phyloP scores from a whole-genome alignment of 23 tunicate genomes.

The Trididemnum nubilum region DNA sequence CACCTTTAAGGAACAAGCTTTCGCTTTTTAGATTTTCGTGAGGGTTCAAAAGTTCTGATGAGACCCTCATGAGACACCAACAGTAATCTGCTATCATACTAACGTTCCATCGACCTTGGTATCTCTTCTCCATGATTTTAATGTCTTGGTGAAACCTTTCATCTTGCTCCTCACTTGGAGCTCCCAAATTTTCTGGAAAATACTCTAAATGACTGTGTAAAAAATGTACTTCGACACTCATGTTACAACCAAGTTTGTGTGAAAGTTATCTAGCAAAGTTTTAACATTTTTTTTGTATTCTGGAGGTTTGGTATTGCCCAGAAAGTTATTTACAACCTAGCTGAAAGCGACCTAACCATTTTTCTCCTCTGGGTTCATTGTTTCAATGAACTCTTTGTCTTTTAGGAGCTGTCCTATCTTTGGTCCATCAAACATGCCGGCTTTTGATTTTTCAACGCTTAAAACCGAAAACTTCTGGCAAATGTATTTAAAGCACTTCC shows the following conservation, averaged over 20 bases:
- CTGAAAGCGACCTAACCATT: conserved; percentile 33
- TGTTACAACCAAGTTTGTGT: conserved; percentile 20
- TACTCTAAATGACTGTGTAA: conserved; percentile 20
- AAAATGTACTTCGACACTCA: conserved; percentile 22
- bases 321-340: conserved; percentile 30
- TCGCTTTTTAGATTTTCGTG: conserved; percentile 32
- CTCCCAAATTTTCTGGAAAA: conserved; percentile 33
- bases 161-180: conserved; percentile 26
- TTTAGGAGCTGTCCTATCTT: conserved; percentile 30
- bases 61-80: conserved; percentile 30
- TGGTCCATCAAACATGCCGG: conserved; percentile 30
- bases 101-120: conserved; percentile 39
- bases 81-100: conserved; percentile 37
- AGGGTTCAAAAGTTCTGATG: background rate
- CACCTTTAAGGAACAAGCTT: conserved; percentile 9
- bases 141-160: conserved; percentile 36
- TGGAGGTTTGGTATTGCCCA: conserved; percentile 17
- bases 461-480: background rate
- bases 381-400: background rate
- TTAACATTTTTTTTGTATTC: conserved; percentile 31
- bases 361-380: background rate
- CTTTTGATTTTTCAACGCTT: conserved; percentile 17
- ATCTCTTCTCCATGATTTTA: conserved; percentile 25
- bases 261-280: conserved; percentile 10
- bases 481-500: conserved; percentile 19